These are phyloP conservation scores for Synanthedon myopaeformis DNA, from an alignment of 2,888 invertebrate species.

Conservation along the genomic window DNA sequence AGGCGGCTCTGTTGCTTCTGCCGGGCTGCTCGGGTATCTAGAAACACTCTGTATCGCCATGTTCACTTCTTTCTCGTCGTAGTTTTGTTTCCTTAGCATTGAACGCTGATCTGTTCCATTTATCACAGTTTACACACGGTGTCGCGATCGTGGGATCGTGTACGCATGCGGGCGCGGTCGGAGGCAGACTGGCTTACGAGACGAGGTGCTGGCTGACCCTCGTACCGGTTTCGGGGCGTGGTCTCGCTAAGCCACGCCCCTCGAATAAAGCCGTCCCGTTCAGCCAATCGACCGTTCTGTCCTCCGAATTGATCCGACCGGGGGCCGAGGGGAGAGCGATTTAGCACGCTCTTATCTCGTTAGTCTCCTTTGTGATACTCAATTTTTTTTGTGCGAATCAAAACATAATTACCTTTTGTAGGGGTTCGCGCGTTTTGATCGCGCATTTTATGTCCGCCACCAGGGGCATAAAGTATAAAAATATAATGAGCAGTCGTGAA, in stretches of 20 bases:
- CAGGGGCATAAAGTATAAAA: slow-evolving; percentile 66
- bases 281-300: slow-evolving; percentile 59
- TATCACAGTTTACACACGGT: slow-evolving; percentile 48
- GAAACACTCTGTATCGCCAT: slow-evolving; percentile 78
- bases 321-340: slow-evolving; percentile 57
- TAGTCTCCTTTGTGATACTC: slow-evolving; percentile 70
- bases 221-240: slow-evolving; percentile 28
- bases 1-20: slow-evolving; percentile 71
- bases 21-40: slow-evolving; percentile 74
- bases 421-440: slow-evolving; percentile 68
- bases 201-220: slow-evolving; percentile 31
- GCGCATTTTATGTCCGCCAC: slow-evolving; percentile 60
- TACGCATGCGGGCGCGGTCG: slow-evolving; percentile 67
- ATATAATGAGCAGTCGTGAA: slow-evolving; percentile 66
- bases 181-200: slow-evolving; percentile 53
- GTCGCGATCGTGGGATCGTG: slow-evolving; percentile 54
- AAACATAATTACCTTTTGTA: slow-evolving; percentile 72
- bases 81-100: slow-evolving; percentile 74
- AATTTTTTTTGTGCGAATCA: slow-evolving; percentile 66
- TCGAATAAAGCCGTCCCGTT: slow-evolving; percentile 36
- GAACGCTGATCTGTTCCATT: slow-evolving; percentile 66
- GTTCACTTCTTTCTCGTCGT: slow-evolving; percentile 71
- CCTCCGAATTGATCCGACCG: slow-evolving; percentile 59
- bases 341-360: slow-evolving; percentile 72
- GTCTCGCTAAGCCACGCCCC: slow-evolving; percentile 13